Percentiles rank a stretch among this genome's conserved stretches.
These are phyloP conservation scores for Brachionus koreanus DNA, from an alignment of 1,140 invertebrate genomes.

Conservation along the genomic window DNA sequence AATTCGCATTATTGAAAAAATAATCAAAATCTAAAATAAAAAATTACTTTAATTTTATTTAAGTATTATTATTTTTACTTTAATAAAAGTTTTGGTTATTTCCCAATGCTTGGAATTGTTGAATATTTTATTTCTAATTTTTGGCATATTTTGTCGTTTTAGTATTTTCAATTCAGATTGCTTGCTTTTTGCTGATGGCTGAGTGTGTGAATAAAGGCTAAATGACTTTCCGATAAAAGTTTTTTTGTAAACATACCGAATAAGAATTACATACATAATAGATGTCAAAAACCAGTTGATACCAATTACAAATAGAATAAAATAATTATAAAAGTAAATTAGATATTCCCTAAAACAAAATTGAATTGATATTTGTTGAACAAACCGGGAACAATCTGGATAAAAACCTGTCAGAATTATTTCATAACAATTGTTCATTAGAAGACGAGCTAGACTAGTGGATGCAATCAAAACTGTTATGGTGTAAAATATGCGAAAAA, in stretches of 20 bases:
- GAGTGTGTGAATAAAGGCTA: not conserved
- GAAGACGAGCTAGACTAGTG: not conserved
- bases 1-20: constrained; percentile 19
- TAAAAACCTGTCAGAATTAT: not conserved
- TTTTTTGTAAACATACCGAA: constrained; percentile 28
- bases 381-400: not conserved
- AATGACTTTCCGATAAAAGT: not conserved
- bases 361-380: not conserved
- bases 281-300: constrained; percentile 13
- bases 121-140: constrained; percentile 10
- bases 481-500: not conserved
- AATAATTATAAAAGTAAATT: constrained; percentile 4
- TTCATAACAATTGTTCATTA: not conserved
- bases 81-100: constrained; percentile 34
- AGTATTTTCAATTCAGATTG: not conserved
- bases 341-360: not conserved
- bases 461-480: not conserved
- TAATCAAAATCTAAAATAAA: not conserved
- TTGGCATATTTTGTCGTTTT: not conserved
- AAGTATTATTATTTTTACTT: not conserved
- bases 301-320: not conserved
- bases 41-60: not conserved
- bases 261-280: not conserved
- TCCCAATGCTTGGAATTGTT: constrained; percentile 37
- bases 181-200: not conserved